These are phyloP conservation scores for Heterochromis multidens DNA, from an alignment of 2,113 vertebrate species.

Conservation along the genomic window DNA sequence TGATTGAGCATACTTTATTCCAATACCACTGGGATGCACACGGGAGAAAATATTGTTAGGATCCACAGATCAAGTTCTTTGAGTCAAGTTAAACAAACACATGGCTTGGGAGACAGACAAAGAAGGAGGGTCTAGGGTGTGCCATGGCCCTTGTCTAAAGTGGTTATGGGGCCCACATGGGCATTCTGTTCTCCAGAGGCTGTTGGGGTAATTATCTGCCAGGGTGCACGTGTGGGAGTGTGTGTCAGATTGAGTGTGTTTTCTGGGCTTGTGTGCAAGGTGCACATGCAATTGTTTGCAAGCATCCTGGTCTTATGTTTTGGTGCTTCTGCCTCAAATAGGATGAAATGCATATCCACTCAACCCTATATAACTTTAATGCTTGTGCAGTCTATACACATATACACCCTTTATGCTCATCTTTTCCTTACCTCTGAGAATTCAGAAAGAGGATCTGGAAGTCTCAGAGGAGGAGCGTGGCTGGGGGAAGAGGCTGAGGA, in stretches of 20 bases:
- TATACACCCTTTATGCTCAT: not conserved
- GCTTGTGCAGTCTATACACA: not conserved
- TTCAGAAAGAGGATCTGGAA: constrained; percentile 27
- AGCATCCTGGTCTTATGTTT: not conserved
- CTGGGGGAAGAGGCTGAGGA: constrained; percentile 50
- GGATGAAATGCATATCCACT: constrained; percentile 28
- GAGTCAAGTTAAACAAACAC: constrained; percentile 69
- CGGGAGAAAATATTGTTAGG: constrained; percentile 10
- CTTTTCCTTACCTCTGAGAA: not conserved
- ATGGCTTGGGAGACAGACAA: constrained; percentile 54
- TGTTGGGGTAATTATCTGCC: constrained; percentile 69
- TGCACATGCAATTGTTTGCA: constrained; percentile 15
- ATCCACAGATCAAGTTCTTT: constrained; percentile 59
- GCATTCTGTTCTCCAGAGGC: constrained; percentile 60
- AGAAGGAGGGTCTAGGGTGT: constrained; percentile 51
- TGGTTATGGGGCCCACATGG: constrained; percentile 65
- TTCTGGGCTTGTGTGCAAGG: not conserved
- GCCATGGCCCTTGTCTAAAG: constrained; percentile 67
- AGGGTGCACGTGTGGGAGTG: constrained; percentile 59
- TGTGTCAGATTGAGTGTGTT: constrained; percentile 19
- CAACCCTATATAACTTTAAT: constrained; percentile 18
- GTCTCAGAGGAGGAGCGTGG: constrained; percentile 39
- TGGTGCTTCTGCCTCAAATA: not conserved
- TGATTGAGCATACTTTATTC: not conserved
- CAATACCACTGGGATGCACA: not conserved